Evolutionary conservation across 2,888 invertebrate genomes (phyloP).

Genomic region (Scaeva pyrastri): DNA sequence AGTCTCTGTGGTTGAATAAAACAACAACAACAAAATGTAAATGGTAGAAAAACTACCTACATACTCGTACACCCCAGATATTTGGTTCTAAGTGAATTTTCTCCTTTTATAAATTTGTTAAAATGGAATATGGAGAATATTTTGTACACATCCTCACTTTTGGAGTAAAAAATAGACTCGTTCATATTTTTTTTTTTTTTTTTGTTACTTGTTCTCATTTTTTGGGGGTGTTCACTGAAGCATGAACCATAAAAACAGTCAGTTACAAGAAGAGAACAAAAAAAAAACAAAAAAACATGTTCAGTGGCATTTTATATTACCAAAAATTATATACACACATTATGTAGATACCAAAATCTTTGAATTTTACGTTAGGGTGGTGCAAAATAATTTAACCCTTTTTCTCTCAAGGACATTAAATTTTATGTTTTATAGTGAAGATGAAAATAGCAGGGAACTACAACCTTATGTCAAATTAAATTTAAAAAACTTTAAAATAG

Average conservation of each 20-base stretch:
- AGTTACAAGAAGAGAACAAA: constrained; percentile 9
- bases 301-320: constrained; percentile 45
- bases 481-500: too few species aligned
- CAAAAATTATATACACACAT: constrained; percentile 5
- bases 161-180: constrained; percentile 16
- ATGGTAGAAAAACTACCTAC: background rate
- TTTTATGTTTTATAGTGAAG: too few species aligned
- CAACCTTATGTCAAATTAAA: too few species aligned
- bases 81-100: constrained; percentile 18
- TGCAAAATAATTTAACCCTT: background rate
- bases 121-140: constrained; percentile 15
- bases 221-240: constrained; percentile 50
- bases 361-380: background rate
- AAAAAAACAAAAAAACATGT: background rate
- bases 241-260: constrained; percentile 55
- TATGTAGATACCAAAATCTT: background rate
- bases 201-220: constrained; percentile 18
- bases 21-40: background rate
- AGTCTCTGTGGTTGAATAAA: constrained; percentile 3
- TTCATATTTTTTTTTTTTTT: background rate
- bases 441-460: too few species aligned
- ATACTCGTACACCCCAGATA: constrained; percentile 14
- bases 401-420: too few species aligned
- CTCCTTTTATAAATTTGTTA: constrained; percentile 29
- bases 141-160: constrained; percentile 23